Conservation (phyloP, 1,140 invertebrate species). For the Bombus difficillimus region DNA sequence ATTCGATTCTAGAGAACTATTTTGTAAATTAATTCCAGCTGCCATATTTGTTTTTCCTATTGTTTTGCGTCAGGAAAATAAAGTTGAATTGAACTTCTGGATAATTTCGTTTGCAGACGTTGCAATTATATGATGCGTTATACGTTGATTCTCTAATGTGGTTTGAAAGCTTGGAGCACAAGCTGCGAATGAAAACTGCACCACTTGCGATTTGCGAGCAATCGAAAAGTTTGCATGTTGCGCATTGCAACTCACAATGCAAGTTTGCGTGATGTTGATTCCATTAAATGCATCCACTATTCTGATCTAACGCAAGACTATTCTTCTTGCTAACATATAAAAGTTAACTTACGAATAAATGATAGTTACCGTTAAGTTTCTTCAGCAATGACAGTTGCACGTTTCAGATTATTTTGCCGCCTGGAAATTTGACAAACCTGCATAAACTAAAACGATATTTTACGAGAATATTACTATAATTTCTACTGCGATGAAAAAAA, state of each 20-base stretch:
- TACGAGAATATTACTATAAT: neutral
- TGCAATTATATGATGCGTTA: neutral
- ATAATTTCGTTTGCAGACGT: neutral
- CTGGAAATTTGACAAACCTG: neutral
- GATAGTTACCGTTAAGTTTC: neutral
- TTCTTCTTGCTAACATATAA: neutral
- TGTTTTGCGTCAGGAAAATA: neutral
- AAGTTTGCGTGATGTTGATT: neutral
- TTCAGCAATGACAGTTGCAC: neutral
- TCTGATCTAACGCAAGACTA: neutral
- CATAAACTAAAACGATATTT: neutral
- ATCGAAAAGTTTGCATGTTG: conserved; percentile 28
- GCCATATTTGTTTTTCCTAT: neutral
- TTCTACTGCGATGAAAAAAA: neutral
- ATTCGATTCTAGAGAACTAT: neutral
- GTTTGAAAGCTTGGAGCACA: conserved; percentile 29
- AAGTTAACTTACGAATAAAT: neutral
- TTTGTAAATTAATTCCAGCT: neutral
- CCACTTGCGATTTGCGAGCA: conserved; percentile 7
- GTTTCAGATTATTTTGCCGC: neutral
- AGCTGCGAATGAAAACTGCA: conserved; percentile 26
- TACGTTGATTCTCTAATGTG: neutral
- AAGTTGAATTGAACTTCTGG: neutral
- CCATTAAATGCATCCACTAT: neutral
- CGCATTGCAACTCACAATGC: neutral